phyloP scores from a whole-genome alignment of 2,113 vertebrate genomes.

The Zosterops borbonicus region DNA sequence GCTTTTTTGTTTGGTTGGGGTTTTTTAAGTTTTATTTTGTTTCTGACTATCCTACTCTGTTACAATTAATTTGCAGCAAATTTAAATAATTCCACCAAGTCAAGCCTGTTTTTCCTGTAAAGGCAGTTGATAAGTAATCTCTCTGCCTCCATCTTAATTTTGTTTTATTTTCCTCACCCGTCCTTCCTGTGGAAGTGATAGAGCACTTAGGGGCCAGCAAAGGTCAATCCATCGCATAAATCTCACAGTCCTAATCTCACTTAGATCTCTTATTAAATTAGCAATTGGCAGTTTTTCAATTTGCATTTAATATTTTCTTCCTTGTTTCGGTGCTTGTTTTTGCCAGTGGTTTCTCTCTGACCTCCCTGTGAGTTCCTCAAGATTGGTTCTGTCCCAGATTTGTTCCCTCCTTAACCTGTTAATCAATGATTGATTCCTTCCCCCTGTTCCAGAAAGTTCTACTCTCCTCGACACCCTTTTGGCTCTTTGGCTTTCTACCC shows the following conservation, averaged over 20 bases:
- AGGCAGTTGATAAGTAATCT: not conserved
- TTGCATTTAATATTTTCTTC: not conserved
- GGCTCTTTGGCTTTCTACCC: too few species aligned
- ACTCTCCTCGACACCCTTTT: too few species aligned
- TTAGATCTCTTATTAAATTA: not conserved
- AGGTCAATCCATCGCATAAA: not conserved
- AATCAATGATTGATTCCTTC: too few species aligned
- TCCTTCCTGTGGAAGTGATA: not conserved
- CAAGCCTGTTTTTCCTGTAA: not conserved
- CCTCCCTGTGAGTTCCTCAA: too few species aligned
- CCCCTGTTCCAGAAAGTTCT: too few species aligned
- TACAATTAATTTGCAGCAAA: not conserved
- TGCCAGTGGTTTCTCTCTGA: too few species aligned
- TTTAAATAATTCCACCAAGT: not conserved
- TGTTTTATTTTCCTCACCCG: not conserved
- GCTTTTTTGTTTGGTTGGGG: not conserved
- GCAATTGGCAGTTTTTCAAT: not conserved
- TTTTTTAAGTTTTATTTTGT: not conserved
- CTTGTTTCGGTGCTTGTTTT: not conserved
- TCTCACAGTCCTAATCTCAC: not conserved
- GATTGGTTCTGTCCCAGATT: too few species aligned
- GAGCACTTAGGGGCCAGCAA: not conserved
- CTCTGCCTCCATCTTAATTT: not conserved
- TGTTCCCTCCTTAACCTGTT: too few species aligned
- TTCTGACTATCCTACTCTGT: not conserved